Conservation (phyloP, 2,113 vertebrate species). For the Malurus alboscapulatus region DNA sequence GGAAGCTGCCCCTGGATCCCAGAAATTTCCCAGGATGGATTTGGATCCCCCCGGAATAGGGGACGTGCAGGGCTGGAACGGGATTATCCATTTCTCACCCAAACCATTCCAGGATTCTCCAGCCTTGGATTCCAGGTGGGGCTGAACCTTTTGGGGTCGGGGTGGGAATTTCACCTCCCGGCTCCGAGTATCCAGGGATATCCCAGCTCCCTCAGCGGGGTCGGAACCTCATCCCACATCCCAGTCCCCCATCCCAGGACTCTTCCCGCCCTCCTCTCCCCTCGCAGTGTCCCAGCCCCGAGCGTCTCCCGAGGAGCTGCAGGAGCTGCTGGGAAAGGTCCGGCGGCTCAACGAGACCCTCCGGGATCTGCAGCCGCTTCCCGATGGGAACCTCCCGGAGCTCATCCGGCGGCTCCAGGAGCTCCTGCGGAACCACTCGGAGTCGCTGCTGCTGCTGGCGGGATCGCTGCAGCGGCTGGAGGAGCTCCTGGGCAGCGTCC, state of each 20-base stretch:
- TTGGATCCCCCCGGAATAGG: no score
- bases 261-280: neutral
- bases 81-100: neutral
- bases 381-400: neutral
- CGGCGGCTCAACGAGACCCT: neutral
- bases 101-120: neutral
- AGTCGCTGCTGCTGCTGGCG: neutral
- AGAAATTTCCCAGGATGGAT: no score
- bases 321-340: neutral
- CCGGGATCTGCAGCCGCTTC: neutral
- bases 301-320: neutral
- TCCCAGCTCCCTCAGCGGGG: no score
- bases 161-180: neutral
- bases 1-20: no score
- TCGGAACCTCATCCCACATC: no score
- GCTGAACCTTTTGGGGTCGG: no score
- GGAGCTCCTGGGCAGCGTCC: neutral
- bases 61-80: neutral
- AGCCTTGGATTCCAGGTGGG: neutral
- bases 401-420: neutral
- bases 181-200: accelerated
- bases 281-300: neutral
- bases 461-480: neutral
- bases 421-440: neutral
- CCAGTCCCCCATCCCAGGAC: neutral